Percentiles rank a stretch among this genome's conserved stretches.
phyloP scores from a whole-genome alignment of 2,113 vertebrate genomes.

The Noturus placidus region DNA sequence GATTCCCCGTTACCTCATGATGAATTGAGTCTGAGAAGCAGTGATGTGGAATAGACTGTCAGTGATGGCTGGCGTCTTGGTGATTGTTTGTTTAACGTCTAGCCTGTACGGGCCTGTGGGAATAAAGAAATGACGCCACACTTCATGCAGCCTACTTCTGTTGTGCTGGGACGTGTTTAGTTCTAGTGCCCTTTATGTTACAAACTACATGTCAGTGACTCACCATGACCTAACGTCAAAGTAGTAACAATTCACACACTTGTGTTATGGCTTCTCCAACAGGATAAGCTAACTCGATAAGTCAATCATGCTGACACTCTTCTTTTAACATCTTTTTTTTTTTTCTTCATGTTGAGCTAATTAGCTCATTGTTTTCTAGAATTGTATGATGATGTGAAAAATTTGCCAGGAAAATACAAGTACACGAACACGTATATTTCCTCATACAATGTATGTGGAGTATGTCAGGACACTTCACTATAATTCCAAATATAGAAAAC shows the following conservation, averaged over 20 bases:
- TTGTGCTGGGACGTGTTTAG: neutral
- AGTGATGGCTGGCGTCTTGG: neutral
- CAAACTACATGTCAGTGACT: neutral
- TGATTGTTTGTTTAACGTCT: neutral
- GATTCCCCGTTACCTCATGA: neutral
- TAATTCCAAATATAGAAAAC: neutral
- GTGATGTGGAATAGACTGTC: neutral
- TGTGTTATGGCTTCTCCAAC: neutral
- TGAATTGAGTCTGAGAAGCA: neutral
- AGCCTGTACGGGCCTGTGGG: neutral
- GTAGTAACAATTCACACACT: neutral
- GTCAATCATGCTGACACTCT: neutral
- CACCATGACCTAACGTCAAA: neutral
- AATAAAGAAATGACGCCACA: neutral
- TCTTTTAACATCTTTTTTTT: neutral
- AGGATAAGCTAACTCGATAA: neutral
- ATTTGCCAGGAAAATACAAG: neutral
- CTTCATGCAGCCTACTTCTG: too few relatives aligned
- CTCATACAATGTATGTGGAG: neutral
- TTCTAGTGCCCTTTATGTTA: neutral
- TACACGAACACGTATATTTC: neutral
- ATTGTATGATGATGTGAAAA: neutral
- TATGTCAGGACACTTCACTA: neutral
- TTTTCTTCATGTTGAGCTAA: neutral
- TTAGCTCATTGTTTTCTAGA: neutral